These are phyloP conservation scores for Poecilia gillii DNA, from an alignment of 2,797 vertebrate species.

Conservation along the genomic window DNA sequence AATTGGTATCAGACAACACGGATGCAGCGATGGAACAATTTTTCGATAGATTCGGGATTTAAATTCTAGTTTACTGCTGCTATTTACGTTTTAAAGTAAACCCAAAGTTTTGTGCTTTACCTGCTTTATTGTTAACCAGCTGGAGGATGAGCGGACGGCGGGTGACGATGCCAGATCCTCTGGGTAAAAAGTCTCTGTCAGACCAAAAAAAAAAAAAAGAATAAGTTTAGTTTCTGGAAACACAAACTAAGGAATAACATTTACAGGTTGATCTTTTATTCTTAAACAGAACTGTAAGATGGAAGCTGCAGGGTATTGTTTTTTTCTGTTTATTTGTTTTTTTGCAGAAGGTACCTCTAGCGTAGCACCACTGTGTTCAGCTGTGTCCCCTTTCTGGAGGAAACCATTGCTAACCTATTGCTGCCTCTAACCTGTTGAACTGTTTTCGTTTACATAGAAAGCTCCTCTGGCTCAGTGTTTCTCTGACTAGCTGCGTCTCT, in stretches of 20 bases:
- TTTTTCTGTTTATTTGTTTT: background rate
- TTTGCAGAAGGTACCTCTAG: background rate
- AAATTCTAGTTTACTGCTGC: background rate
- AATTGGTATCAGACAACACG: no score
- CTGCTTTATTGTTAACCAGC: slow-evolving; percentile 91
- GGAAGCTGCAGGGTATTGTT: background rate
- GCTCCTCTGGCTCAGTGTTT: background rate
- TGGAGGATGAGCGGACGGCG: slow-evolving; percentile 92
- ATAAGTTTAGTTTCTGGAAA: slow-evolving; percentile 6
- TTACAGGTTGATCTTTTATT: background rate
- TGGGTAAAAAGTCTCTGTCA: slow-evolving; percentile 90
- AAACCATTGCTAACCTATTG: background rate
- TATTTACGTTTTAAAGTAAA: background rate
- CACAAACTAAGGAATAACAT: background rate
- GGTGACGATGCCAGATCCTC: slow-evolving; percentile 93
- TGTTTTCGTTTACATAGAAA: background rate
- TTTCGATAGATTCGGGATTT: background rate
- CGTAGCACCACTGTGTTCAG: background rate
- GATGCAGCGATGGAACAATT: background rate
- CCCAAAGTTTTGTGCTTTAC: slow-evolving; percentile 41
- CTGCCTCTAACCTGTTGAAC: background rate
- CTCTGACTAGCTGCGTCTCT: background rate
- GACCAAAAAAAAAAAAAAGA: slow-evolving; percentile 19
- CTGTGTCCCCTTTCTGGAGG: background rate
- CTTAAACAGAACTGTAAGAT: background rate